phyloP scores from a whole-genome alignment of 2,113 vertebrate species.

The Cryptomyrus ogoouensis region DNA sequence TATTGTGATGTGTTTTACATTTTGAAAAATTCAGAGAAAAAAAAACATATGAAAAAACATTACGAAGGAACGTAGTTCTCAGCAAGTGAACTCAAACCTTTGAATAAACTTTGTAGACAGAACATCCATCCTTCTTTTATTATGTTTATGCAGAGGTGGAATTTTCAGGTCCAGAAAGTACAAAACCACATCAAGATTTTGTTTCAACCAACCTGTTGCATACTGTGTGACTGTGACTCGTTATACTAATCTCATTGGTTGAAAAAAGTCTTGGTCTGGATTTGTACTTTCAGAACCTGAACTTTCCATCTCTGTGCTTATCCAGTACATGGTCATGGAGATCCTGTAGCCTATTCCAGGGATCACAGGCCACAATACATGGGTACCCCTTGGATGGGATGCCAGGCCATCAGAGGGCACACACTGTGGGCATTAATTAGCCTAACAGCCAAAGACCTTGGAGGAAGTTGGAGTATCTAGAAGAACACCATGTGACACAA shows the following conservation, averaged over 20 bases:
- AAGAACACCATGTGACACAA: background rate
- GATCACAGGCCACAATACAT: background rate
- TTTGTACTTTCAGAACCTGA: no score
- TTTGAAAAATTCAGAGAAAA: background rate
- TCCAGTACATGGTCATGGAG: background rate
- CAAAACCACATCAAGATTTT: background rate
- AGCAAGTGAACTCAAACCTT: background rate
- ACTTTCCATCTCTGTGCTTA: background rate
- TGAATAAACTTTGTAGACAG: background rate
- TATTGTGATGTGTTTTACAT: background rate
- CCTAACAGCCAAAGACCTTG: background rate
- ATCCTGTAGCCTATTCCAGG: background rate
- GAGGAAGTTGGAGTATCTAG: background rate
- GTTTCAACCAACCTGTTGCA: no score
- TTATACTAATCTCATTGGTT: background rate
- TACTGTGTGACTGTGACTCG: background rate
- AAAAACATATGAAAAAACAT: background rate
- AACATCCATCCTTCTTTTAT: background rate
- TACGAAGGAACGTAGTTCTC: background rate
- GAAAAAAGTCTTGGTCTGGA: background rate
- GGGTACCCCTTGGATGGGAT: background rate
- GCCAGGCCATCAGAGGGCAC: background rate
- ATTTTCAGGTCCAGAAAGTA: background rate
- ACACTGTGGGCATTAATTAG: background rate
- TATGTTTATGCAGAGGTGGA: background rate